Base-by-base conservation (phyloP, 2,888 invertebrate species). In the Dynastes hyllus region DNA sequence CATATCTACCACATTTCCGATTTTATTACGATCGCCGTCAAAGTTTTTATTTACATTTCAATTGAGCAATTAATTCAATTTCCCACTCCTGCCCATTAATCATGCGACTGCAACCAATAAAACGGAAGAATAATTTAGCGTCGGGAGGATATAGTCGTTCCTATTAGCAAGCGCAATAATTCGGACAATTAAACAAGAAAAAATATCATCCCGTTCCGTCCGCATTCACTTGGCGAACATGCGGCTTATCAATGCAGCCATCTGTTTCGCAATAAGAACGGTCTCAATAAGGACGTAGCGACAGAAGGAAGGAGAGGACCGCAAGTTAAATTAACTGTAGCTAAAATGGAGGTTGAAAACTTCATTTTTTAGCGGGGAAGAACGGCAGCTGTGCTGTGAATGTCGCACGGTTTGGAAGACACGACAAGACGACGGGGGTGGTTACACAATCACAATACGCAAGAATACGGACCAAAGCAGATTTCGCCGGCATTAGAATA, bases 261-360 rank as follows among this genome's bases (percentile, higher is more conserved):
- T 80, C 80, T 80, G 80, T 75, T 77, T 78, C 69, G 77, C 77
- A 73, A 80, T 78, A 53, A 55, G 84, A 83, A 82, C 80, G 77
- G 16, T 22, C 32, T 37, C 16, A 58, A 22, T 22, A 58, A 58
- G 22, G 55, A 58, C 1, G 8, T 8, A 22, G 16, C 16, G 8
- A 9, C 22, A 58, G 22, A 58, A 58, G n/a, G 55, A 58, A 32
- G 22, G 45, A 75, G 40, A 75, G 73, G 61, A 78, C 83, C 80
- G 77, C 82, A 77, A 84, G 89, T 89, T 89, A 89, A 89, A 89
- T 89, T 89, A 89, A 88, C 88, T 89, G 89, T 89, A 88, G 88
- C 88, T 89, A 89, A 89, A 88, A 85, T 86, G 87, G 87, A 88
- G 88, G 89, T 88, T 89, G 87, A 88, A 88, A 88, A 88, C 88